Evolutionary conservation across 92 coral and sea anemone genomes (phyloP).

Genomic region (Blastomussa wellsi): DNA sequence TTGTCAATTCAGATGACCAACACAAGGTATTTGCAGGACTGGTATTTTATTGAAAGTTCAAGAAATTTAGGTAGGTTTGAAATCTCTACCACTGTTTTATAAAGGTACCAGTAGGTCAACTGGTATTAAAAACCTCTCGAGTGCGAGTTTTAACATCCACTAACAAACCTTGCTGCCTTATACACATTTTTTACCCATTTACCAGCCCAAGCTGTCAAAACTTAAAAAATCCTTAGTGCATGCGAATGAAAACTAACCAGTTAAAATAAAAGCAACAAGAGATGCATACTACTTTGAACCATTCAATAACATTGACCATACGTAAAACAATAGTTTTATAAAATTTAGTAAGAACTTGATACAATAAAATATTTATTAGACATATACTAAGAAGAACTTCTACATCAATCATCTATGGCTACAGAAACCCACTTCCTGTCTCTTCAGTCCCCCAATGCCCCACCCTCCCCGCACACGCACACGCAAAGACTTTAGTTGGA

Average conservation of each 20-base stretch:
- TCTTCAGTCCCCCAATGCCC: too few relatives aligned
- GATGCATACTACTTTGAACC: not conserved
- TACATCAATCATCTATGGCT: not conserved
- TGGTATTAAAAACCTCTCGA: not conserved
- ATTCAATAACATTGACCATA: not conserved
- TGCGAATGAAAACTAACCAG: not conserved
- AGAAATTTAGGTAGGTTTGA: too few relatives aligned
- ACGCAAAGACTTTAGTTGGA: too few relatives aligned
- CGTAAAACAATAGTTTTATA: not conserved
- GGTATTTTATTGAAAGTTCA: too few relatives aligned
- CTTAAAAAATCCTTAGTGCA: not conserved
- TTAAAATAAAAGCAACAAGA: not conserved
- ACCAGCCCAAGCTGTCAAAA: not conserved
- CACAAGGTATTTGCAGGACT: too few relatives aligned
- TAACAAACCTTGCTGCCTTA: not conserved
- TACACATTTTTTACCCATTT: not conserved
- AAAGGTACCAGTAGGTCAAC: too few relatives aligned
- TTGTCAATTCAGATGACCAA: too few relatives aligned
- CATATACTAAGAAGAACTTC: not conserved
- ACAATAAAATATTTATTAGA: not conserved
- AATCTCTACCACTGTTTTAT: too few relatives aligned
- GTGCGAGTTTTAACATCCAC: not conserved
- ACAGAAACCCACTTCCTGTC: not conserved
- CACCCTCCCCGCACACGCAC: not conserved
- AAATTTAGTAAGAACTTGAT: not conserved